Conservation (phyloP, 2,113 vertebrate genomes). For the Apeltes quadracus region DNA sequence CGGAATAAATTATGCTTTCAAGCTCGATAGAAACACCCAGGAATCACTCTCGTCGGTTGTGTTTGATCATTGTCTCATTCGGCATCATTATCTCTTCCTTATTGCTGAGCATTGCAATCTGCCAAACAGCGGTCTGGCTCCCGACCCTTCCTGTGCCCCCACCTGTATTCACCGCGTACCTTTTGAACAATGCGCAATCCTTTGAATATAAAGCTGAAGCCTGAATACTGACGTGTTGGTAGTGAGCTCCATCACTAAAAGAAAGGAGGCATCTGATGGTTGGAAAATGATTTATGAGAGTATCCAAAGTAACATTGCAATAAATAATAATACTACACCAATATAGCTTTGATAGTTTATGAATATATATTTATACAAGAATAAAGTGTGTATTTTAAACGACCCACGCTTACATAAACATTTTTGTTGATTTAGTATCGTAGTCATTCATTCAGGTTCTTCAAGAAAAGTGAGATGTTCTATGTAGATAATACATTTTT, state of each 20-base stretch:
- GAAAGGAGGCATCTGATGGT: background rate
- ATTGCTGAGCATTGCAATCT: constrained; percentile 44
- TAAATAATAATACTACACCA: too few relatives aligned
- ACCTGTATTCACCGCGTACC: constrained; percentile 13
- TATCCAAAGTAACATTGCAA: background rate
- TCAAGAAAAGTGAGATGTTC: background rate
- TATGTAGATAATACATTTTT: background rate
- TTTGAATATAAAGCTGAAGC: background rate
- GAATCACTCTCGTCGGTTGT: constrained; percentile 10
- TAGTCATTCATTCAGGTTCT: background rate
- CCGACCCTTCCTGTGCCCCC: background rate
- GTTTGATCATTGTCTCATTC: constrained; percentile 54
- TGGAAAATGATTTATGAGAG: background rate
- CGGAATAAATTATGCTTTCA: constrained; percentile 26
- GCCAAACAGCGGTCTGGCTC: constrained; percentile 17
- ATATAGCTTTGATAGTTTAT: too few relatives aligned
- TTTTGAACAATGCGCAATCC: constrained; percentile 12
- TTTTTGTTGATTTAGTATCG: background rate
- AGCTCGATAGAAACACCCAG: constrained; percentile 1
- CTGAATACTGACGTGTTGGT: background rate
- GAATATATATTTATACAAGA: background rate
- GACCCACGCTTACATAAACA: background rate
- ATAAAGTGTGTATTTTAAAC: background rate
- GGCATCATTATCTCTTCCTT: constrained; percentile 21
- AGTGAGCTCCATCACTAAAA: constrained; percentile 14